Percentiles rank a stretch among this genome's conserved stretches.
Conservation (phyloP, 1,140 invertebrate species). For the Pseudomyrmex pallidus region DNA sequence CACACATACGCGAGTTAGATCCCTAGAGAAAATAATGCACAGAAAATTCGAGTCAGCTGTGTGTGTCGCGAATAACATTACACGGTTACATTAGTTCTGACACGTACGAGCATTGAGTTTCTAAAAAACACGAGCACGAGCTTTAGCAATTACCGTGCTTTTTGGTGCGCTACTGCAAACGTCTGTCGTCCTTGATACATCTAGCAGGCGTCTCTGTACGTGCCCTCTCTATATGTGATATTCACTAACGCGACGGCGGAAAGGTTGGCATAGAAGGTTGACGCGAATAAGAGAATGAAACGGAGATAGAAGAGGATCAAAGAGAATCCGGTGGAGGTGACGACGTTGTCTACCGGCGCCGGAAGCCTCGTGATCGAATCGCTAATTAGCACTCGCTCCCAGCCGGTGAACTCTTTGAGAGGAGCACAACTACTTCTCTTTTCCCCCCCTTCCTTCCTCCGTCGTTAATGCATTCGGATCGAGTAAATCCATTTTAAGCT, state of each 20-base stretch:
- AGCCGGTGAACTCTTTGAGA: conserved; percentile 64
- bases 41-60: neutral
- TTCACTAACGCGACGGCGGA: conserved; percentile 3
- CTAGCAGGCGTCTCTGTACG: conserved; percentile 25
- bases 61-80: neutral
- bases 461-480: conserved; percentile 72
- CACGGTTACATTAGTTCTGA: neutral
- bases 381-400: conserved; percentile 70
- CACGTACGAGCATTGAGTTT: neutral
- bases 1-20: too few species aligned
- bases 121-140: neutral
- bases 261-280: conserved; percentile 44
- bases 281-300: conserved; percentile 66
- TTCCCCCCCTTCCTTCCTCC: neutral
- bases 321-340: conserved; percentile 64
- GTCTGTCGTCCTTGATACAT: conserved; percentile 27
- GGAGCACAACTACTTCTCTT: conserved; percentile 55
- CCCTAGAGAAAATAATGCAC: neutral
- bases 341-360: conserved; percentile 67
- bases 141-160: conserved; percentile 21
- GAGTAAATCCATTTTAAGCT: conserved; percentile 72
- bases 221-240: conserved; percentile 9
- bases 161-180: conserved; percentile 21
- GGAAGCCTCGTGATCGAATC: conserved; percentile 71
- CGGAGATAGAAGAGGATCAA: conserved; percentile 67